A percentile compares a stretch with the other conserved stretches of the same genome.
Conservation (phyloP, 2,113 vertebrate genomes). For the Halichoeres trimaculatus region DNA sequence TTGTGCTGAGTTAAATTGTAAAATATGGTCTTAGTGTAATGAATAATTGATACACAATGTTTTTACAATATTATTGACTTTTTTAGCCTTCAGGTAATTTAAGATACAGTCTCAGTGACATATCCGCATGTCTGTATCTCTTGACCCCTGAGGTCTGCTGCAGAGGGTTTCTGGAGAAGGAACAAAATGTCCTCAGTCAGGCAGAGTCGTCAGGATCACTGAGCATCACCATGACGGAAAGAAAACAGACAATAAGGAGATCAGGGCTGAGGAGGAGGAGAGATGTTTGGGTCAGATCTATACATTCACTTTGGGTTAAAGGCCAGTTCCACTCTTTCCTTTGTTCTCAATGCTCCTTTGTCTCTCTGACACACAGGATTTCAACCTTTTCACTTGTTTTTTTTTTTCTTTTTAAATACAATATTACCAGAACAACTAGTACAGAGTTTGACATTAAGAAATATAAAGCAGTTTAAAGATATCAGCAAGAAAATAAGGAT, state of each 20-base stretch:
- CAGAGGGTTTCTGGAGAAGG: constrained; percentile 1
- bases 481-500: too few species aligned
- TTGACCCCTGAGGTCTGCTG: neutral
- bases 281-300: neutral
- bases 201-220: constrained; percentile 17
- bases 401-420: too few species aligned
- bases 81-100: constrained; percentile 3
- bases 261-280: neutral
- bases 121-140: neutral
- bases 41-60: neutral
- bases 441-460: too few species aligned
- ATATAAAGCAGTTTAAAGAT: too few species aligned
- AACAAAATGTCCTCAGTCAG: constrained; percentile 38
- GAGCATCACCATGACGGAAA: constrained; percentile 19
- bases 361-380: neutral
- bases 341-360: neutral
- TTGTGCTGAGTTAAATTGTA: neutral
- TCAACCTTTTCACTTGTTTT: too few species aligned
- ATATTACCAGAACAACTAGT: too few species aligned
- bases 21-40: neutral
- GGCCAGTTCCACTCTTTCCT: neutral
- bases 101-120: neutral
- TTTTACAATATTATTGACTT: too few species aligned
- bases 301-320: neutral
- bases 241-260: constrained; percentile 4